A percentile compares a stretch with the other conserved stretches of the same genome.
These are phyloP conservation scores for Dorcus parallelipipedus DNA, from an alignment of 2,888 invertebrate genomes.

Conservation along the genomic window DNA sequence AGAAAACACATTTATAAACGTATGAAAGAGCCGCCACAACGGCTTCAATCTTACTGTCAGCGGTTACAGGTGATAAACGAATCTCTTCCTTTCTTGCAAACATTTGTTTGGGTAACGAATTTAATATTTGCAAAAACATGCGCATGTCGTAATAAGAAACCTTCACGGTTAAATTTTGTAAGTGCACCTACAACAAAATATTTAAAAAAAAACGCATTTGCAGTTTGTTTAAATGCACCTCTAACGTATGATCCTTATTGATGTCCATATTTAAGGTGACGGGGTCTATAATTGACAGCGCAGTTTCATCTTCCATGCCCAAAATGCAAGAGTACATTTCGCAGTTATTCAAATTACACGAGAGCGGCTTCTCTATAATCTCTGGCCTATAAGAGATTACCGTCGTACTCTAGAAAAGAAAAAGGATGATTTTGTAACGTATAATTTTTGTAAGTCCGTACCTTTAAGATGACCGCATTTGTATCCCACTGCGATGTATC, in stretches of 20 bases:
- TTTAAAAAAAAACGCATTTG: constrained; percentile 7
- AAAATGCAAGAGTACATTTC: constrained; percentile 91
- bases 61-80: constrained; percentile 4
- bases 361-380: constrained; percentile 70
- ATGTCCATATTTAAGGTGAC: constrained; percentile 76
- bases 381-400: constrained; percentile 76
- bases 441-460: constrained; percentile 28
- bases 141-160: constrained; percentile 91
- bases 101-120: constrained; percentile 81
- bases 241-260: constrained; percentile 53
- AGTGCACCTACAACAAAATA: constrained; percentile 53
- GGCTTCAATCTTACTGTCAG: constrained; percentile 4
- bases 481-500: constrained; percentile 85
- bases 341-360: constrained; percentile 83
- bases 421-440: neutral
- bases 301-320: constrained; percentile 83
- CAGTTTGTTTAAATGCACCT: constrained; percentile 35
- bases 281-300: constrained; percentile 91
- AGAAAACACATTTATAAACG: constrained; percentile 2
- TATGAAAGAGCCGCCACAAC: neutral
- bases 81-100: constrained; percentile 46
- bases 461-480: constrained; percentile 88
- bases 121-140: constrained; percentile 85
- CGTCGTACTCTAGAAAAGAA: constrained; percentile 70
- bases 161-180: constrained; percentile 75